These are phyloP conservation scores for Mythimna ferrago DNA, from an alignment of 2,888 invertebrate genomes.

Conservation along the genomic window DNA sequence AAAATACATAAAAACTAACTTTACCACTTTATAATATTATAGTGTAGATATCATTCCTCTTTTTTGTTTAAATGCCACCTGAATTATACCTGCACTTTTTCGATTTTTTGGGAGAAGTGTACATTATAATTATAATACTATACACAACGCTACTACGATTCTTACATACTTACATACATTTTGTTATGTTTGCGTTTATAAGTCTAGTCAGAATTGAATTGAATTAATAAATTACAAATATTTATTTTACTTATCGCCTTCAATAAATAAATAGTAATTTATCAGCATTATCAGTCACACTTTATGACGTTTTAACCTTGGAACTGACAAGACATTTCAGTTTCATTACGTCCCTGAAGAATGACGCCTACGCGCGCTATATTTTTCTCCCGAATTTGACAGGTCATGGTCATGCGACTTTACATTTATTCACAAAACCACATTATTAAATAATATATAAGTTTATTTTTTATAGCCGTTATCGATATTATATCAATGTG, in stretches of 20 bases:
- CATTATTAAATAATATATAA: neutral
- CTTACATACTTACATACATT: no score
- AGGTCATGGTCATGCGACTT: neutral
- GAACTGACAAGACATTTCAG: constrained; percentile 9
- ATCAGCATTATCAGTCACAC: neutral
- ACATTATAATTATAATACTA: no score
- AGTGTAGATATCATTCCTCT: no score
- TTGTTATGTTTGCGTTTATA: no score
- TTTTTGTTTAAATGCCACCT: no score
- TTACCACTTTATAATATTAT: no score
- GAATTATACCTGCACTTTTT: no score
- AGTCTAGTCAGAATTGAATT: no score
- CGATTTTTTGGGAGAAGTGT: no score
- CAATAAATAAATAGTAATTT: neutral
- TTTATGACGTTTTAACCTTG: constrained; percentile 2
- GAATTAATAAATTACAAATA: no score
- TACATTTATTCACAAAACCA: neutral
- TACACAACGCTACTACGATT: no score
- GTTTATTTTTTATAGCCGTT: neutral
- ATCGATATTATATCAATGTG: constrained; percentile 11
- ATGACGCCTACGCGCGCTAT: neutral
- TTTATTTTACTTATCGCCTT: neutral
- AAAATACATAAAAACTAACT: no score
- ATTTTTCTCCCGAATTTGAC: constrained; percentile 23
- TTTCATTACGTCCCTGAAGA: constrained; percentile 5